Percentiles rank a stretch among this genome's conserved stretches.
phyloP scores from a whole-genome alignment of 2,888 invertebrate species.

The Hecatera dysodea region DNA sequence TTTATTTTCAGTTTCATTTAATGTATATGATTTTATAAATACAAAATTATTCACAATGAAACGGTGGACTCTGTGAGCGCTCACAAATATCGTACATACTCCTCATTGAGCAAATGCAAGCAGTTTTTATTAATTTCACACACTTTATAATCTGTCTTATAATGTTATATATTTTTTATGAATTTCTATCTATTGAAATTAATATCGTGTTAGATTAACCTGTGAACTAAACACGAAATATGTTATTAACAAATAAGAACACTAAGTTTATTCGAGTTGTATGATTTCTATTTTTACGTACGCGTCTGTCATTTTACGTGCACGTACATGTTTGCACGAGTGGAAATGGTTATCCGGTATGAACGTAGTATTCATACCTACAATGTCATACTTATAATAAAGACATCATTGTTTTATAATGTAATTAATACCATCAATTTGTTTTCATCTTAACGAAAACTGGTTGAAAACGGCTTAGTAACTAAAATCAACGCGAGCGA shows the following conservation, averaged over 20 bases:
- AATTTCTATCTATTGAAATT: conserved; percentile 61
- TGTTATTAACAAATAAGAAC: background rate
- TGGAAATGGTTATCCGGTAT: background rate
- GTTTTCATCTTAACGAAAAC: background rate
- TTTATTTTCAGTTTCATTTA: conserved; percentile 84
- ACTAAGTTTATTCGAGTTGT: background rate
- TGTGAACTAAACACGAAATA: conserved; percentile 27
- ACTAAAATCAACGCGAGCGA: background rate
- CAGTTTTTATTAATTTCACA: conserved; percentile 65
- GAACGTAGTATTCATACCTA: background rate
- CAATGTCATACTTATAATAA: background rate
- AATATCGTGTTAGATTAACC: conserved; percentile 36
- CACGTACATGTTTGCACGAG: background rate
- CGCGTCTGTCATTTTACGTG: background rate
- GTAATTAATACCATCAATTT: too few relatives aligned
- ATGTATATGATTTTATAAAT: conserved; percentile 86
- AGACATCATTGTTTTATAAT: background rate
- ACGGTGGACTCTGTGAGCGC: conserved; percentile 84
- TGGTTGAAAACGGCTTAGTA: too few relatives aligned
- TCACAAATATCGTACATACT: conserved; percentile 75
- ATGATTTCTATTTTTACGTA: background rate
- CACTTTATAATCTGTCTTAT: conserved; percentile 45
- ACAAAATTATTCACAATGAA: conserved; percentile 82
- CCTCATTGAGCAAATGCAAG: conserved; percentile 87
- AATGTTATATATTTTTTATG: conserved; percentile 40